Evolutionary conservation across 2,113 vertebrate species (phyloP).

Genomic region (Phaethornis superciliosus): DNA sequence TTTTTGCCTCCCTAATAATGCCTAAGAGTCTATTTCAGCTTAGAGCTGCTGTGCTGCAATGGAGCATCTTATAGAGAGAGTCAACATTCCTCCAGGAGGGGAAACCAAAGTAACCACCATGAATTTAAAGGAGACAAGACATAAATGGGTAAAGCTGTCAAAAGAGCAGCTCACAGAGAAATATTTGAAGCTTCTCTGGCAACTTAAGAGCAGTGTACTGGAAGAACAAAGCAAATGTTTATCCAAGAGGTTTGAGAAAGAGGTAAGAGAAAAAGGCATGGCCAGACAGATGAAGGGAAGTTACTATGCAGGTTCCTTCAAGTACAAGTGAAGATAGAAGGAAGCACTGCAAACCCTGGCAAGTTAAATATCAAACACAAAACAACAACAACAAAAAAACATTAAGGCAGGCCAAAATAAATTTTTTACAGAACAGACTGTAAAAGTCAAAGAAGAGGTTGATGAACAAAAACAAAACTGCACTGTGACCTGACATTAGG

Average conservation of each 20-base stretch:
- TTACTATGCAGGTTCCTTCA: not conserved
- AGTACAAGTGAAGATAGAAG: not conserved
- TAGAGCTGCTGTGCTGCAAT: not conserved
- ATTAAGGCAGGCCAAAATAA: not conserved
- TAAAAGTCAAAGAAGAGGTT: not conserved
- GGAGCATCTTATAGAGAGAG: too few species aligned
- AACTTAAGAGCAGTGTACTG: not conserved
- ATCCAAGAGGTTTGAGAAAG: not conserved
- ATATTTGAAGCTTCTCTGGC: not conserved
- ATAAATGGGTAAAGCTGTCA: not conserved
- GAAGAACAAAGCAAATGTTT: not conserved
- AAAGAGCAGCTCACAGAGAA: not conserved
- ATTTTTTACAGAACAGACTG: not conserved
- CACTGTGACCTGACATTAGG: not conserved
- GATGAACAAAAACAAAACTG: not conserved
- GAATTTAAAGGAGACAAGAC: not conserved
- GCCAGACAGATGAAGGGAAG: not conserved
- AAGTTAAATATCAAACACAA: not conserved
- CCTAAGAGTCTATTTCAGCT: not conserved
- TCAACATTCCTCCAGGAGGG: not conserved
- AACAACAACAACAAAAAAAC: not conserved
- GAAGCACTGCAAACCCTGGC: not conserved
- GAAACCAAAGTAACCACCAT: not conserved
- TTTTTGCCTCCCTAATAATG: not conserved
- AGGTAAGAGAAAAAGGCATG: not conserved